These are phyloP conservation scores for Empidonax traillii DNA, from an alignment of 2,113 vertebrate genomes.

Conservation along the genomic window DNA sequence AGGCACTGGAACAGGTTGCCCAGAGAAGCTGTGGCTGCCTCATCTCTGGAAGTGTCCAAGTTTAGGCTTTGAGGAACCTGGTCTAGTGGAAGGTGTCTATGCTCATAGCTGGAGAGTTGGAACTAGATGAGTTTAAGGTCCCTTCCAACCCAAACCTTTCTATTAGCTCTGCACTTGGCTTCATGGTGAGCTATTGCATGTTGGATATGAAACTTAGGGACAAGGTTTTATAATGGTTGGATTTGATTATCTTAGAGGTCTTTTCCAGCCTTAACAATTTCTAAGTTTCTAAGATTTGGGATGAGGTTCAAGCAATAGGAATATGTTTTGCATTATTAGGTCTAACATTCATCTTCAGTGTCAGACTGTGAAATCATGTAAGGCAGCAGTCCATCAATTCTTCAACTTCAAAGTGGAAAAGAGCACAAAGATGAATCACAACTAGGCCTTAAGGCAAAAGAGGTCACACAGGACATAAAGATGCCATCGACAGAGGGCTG, in stretches of 20 bases:
- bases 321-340: neutral
- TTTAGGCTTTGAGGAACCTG: neutral
- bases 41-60: neutral
- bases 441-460: neutral
- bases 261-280: neutral
- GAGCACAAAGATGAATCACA: neutral
- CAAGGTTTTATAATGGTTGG: neutral
- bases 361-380: neutral
- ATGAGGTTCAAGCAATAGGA: neutral
- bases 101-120: neutral
- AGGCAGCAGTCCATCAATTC: neutral
- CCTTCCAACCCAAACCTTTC: neutral
- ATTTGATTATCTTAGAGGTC: neutral
- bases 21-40: neutral
- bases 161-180: neutral
- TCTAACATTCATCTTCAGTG: neutral
- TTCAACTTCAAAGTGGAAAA: neutral
- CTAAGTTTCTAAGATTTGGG: neutral
- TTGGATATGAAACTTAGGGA: neutral
- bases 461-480: neutral
- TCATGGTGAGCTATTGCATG: neutral
- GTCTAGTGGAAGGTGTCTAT: neutral
- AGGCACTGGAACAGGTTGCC: neutral
- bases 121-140: neutral
- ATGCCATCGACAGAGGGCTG: fast-evolving